These are phyloP conservation scores for Melanotaenia trifasciata DNA, from an alignment of 2,797 vertebrate species.

Conservation along the genomic window DNA sequence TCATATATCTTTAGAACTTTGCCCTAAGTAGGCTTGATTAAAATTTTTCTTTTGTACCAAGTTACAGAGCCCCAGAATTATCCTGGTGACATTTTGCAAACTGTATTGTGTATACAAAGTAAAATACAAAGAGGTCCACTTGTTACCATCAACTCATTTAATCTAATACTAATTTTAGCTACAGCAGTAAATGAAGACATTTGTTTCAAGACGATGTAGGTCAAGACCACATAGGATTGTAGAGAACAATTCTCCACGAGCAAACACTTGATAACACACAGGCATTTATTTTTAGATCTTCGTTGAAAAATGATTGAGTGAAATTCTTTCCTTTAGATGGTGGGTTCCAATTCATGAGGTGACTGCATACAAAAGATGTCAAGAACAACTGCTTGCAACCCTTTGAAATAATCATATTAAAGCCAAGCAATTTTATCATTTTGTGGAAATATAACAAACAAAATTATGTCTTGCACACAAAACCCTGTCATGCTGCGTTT, in stretches of 20 bases:
- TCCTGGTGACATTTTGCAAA: neutral
- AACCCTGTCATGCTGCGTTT: constrained; percentile 2
- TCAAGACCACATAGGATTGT: neutral
- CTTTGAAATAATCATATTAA: constrained; percentile 3
- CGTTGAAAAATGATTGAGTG: constrained; percentile 10
- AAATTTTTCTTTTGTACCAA: neutral
- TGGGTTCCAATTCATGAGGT: neutral
- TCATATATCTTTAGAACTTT: neutral
- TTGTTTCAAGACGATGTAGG: neutral
- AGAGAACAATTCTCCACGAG: neutral
- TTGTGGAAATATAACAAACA: constrained; percentile 23
- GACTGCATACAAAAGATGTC: neutral
- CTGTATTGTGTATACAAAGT: neutral
- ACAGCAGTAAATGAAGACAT: neutral
- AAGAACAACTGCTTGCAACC: constrained; percentile 3
- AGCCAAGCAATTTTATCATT: constrained; percentile 20
- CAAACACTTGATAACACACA: neutral
- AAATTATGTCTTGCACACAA: constrained; percentile 19
- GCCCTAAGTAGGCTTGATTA: neutral
- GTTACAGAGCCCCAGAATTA: neutral
- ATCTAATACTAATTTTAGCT: neutral
- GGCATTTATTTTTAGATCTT: constrained; percentile 5
- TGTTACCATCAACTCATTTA: neutral
- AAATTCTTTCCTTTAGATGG: neutral
- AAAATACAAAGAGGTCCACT: neutral